phyloP scores from a whole-genome alignment of 1,140 invertebrate genomes.

The Cardiocondyla obscurior region DNA sequence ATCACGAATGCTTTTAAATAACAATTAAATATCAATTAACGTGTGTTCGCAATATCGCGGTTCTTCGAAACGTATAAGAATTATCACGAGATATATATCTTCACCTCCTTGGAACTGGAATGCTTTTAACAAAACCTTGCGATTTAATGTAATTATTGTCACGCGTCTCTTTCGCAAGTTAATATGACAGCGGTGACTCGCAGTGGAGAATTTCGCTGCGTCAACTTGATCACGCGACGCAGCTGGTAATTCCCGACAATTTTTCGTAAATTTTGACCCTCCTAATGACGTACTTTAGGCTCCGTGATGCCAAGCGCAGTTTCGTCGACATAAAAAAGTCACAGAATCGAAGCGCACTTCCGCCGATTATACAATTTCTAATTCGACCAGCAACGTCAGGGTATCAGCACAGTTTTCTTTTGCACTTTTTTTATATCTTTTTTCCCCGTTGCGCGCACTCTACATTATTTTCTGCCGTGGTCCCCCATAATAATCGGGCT shows the following conservation, averaged over 20 bases:
- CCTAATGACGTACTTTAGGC: slow-evolving; percentile 55
- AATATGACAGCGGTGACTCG: too few species aligned
- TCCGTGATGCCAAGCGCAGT: slow-evolving; percentile 7
- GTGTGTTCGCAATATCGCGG: too few species aligned
- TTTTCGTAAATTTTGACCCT: slow-evolving; percentile 39
- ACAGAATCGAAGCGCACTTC: slow-evolving; percentile 9
- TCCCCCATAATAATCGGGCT: background rate
- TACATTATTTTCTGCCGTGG: slow-evolving; percentile 35
- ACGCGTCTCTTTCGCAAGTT: too few species aligned
- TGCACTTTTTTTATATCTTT: background rate
- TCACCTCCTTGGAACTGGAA: background rate
- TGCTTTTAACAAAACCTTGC: background rate
- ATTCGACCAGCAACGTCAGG: background rate
- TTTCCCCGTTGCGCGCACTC: background rate
- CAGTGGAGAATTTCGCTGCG: too few species aligned
- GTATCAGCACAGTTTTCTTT: background rate
- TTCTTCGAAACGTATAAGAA: background rate
- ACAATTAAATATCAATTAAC: background rate
- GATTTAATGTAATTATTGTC: slow-evolving; percentile 3
- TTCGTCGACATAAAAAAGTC: slow-evolving; percentile 33
- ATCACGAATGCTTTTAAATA: background rate
- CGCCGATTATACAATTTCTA: slow-evolving; percentile 32
- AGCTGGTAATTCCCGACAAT: slow-evolving; percentile 34
- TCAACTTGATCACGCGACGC: too few species aligned
- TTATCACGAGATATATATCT: background rate